Base-by-base conservation (phyloP, 2,113 vertebrate species). In the Istiophorus platypterus region DNA sequence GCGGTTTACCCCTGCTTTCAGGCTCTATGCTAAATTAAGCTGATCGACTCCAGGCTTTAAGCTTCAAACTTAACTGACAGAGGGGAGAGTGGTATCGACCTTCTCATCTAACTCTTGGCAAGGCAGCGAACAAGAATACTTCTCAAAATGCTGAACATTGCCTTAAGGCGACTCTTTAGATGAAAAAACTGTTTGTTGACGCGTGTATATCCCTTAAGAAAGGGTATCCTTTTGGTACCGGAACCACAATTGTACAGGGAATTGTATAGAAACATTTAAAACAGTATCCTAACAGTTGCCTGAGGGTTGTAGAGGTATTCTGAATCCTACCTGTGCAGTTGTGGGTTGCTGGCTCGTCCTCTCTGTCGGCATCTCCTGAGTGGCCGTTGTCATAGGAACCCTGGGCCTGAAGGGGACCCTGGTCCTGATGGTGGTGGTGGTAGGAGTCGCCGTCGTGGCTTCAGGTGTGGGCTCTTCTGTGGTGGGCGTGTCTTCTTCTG, bases 291-390 rank as follows among this genome's bases (percentile, higher is more conserved):
- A 52, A n/a, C 18, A n/a, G 49, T 27, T 45, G 41, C 20, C 18
- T 13, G 26, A 6, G 12, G 52, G 56, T 58, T 20, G 52, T 59
- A 31, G 29, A 15, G 31, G 31, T 56, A 20, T 22, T 49, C 17
- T 56, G 57, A 42, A 11, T 31, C 77, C 61, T 83, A 96, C 95
- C 94, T 94, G 94, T 78, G 92, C 70, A 1, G 92, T 89, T 13
- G 92, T 86, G 52, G 93, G 88, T 75, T 72, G 73, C 58, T 76
- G 90, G 22, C 88, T 89, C 20, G 81, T 92, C 65, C 82, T 92
- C 73, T 93, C 91, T 39, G 91, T 88, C 0, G 89, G 90, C 1
- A 17, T 22, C 3, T 67, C 87, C 86, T 58, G 84, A 64, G 92
- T 95, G 59, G 87, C 78, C 14, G 86, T 92, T 1, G 86, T 85